Base-by-base conservation (phyloP, 2,888 invertebrate genomes). In the Dorcus parallelipipedus region DNA sequence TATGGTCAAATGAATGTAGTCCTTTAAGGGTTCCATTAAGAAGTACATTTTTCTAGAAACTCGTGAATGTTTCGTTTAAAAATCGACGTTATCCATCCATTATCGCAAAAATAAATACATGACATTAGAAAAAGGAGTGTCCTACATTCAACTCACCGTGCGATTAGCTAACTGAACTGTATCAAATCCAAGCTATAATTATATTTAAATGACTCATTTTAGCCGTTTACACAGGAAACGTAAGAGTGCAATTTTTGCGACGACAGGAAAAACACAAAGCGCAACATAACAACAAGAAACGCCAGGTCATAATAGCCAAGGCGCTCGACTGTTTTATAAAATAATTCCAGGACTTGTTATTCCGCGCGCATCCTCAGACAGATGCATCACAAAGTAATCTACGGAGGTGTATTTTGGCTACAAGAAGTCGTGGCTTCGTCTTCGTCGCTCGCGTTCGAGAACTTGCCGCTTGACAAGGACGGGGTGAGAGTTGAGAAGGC, bases 361-460 rank as follows among this genome's bases (percentile, higher is more conserved):
- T 62, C 62, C 38, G 52, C 38, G 49, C 62, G 57, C 62, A 62
- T 54, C 59, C 59, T 53, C 57, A 56, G 51, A 57, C 59, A 62
- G 62, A 62, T 62, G 62, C 59, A 62, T 62, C 62, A 59, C 57
- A 59, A 62, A 62, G 56, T 62, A 57, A 59, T 59, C 61, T 52
- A 56, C 54, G 42, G 55, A 17, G 20, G 14, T 23, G 45, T 23
- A 45, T 45, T 45, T 45, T 23, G 9, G 9, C 20, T 9, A 10
- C 45, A 10, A 45, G 45, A 45, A 45, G 45, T 45, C 9, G 9
- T 45, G 45, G 17, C 45, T 10, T 23, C 45, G 45, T 45, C 45
- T 45, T 45, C 45, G 45, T 9, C 17, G 45, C 45, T 23, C 14
- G 3, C 9, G 45, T n/a, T 9, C 45, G 45, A 45, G 45, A 6